Conservation (phyloP, 2,888 invertebrate genomes). For the Chloromyia formosa region DNA sequence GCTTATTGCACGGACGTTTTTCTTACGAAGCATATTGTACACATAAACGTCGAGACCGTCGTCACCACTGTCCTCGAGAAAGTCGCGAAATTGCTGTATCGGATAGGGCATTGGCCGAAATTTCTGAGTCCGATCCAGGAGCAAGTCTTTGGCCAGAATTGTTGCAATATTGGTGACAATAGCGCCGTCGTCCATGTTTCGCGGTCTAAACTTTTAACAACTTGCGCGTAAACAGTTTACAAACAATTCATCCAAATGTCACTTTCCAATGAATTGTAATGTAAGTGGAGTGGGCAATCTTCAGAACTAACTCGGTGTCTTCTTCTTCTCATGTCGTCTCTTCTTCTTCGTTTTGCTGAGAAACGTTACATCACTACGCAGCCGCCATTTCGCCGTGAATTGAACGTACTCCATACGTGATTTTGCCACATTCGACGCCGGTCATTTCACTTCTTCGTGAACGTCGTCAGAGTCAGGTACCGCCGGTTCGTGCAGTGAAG, state of each 20-base stretch:
- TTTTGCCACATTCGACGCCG: too few species aligned
- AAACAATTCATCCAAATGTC: background rate
- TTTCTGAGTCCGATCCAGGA: constrained; percentile 54
- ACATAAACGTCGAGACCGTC: constrained; percentile 43
- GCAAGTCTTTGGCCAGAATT: constrained; percentile 59
- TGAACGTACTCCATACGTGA: too few species aligned
- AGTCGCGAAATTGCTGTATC: constrained; percentile 10
- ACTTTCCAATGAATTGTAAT: too few species aligned
- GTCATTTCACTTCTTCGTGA: too few species aligned
- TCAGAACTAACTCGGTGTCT: too few species aligned
- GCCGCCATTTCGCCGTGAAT: too few species aligned
- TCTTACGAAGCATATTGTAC: constrained; percentile 41
- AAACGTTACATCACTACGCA: too few species aligned
- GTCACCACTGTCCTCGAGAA: constrained; percentile 39
- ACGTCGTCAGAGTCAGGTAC: too few species aligned
- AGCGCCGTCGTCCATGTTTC: constrained; percentile 59
- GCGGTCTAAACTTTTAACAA: background rate
- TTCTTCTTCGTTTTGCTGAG: background rate
- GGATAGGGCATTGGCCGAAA: constrained; percentile 23
- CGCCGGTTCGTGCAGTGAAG: too few species aligned
- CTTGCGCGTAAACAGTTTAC: too few species aligned
- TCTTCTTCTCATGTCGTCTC: too few species aligned
- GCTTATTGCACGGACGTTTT: background rate
- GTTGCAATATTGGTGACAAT: constrained; percentile 60
- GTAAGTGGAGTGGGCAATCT: too few species aligned